These are phyloP conservation scores for Verasper variegatus DNA, from an alignment of 2,113 vertebrate species.

Conservation along the genomic window DNA sequence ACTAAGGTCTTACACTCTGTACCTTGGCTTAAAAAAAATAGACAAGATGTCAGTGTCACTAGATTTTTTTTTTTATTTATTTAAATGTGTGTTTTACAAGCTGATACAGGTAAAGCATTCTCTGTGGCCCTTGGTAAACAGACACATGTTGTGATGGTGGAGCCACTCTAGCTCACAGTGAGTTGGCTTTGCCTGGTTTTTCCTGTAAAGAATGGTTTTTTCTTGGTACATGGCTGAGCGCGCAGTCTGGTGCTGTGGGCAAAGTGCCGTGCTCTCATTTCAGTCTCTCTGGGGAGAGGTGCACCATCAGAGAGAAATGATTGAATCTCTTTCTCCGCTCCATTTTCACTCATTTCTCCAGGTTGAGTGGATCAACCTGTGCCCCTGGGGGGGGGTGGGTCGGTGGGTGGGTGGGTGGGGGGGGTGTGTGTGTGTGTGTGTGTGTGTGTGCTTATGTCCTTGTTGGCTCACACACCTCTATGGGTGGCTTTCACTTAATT, in stretches of 20 bases:
- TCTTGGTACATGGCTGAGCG: constrained; percentile 62
- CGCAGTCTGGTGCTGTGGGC: constrained; percentile 72
- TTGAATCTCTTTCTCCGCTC: constrained; percentile 79
- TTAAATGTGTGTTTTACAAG: constrained; percentile 5
- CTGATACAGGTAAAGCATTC: constrained; percentile 20
- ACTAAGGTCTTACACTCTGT: constrained; percentile 5
- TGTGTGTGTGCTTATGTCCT: constrained; percentile 16
- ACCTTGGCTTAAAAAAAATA: constrained; percentile 10
- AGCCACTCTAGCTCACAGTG: constrained; percentile 37
- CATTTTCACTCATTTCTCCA: constrained; percentile 77
- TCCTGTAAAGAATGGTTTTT: constrained; percentile 63
- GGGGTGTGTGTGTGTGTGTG: too few species aligned
- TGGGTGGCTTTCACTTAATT: not conserved
- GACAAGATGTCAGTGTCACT: not conserved
- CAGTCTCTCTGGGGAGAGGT: constrained; percentile 69
- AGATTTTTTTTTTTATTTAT: constrained; percentile 10
- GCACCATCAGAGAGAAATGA: constrained; percentile 76
- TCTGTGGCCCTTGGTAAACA: constrained; percentile 29
- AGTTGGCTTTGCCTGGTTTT: constrained; percentile 53
- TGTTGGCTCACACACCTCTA: constrained; percentile 11
- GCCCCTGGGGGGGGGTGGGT: constrained; percentile 30
- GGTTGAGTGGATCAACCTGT: constrained; percentile 70
- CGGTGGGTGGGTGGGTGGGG: too few species aligned
- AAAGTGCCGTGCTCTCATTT: constrained; percentile 77
- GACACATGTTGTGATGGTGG: constrained; percentile 53